Conservation (phyloP, 2,888 invertebrate genomes). For the Aleiodes testaceus region DNA sequence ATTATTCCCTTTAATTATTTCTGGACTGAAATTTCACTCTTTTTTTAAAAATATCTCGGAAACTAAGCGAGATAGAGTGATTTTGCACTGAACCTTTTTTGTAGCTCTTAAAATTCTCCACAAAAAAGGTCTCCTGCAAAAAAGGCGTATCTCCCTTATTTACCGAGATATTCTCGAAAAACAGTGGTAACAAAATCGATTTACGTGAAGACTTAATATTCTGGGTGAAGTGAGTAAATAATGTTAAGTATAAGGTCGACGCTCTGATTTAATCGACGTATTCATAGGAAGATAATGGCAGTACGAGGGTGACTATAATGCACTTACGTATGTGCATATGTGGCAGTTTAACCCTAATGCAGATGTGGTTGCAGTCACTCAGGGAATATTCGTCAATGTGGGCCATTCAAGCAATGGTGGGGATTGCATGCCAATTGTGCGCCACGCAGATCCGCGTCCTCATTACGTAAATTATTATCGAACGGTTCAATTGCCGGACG, state of each 20-base stretch:
- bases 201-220: too few relatives aligned
- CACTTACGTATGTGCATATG: conserved; percentile 17
- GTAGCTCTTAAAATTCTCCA: too few relatives aligned
- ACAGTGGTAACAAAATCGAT: too few relatives aligned
- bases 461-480: conserved; percentile 68
- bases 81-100: too few relatives aligned
- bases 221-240: not conserved
- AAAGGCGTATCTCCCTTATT: too few relatives aligned
- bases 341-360: conserved; percentile 29
- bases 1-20: too few relatives aligned
- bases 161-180: too few relatives aligned
- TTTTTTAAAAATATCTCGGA: too few relatives aligned
- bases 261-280: conserved; percentile 3
- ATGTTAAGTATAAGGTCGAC: not conserved
- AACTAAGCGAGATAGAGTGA: too few relatives aligned
- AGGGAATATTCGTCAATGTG: conserved; percentile 35
- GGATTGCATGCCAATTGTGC: conserved; percentile 32
- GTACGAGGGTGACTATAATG: conserved; percentile 15
- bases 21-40: too few relatives aligned
- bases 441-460: conserved; percentile 54
- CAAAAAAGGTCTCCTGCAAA: too few relatives aligned
- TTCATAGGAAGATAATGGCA: conserved; percentile 11
- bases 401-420: conserved; percentile 5
- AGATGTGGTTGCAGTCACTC: conserved; percentile 34
- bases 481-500: conserved; percentile 61